These are phyloP conservation scores for Lagocephalus sceleratus DNA, from an alignment of 2,797 vertebrate species.

Conservation along the genomic window DNA sequence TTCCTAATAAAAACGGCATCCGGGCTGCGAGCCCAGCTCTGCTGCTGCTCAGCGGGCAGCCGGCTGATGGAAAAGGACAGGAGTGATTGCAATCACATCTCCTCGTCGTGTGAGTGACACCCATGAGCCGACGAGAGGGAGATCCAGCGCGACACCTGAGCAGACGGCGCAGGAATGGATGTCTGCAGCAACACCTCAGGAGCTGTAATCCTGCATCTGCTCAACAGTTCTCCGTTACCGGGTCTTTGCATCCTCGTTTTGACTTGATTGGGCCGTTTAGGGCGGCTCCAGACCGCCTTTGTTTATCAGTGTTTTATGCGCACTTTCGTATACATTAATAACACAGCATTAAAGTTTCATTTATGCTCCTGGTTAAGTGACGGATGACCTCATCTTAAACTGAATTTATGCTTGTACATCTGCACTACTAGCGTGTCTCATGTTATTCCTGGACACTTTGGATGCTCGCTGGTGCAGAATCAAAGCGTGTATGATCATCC, in stretches of 20 bases:
- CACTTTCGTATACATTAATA: too few relatives aligned
- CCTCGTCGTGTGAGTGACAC: constrained; percentile 33
- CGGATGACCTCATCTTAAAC: too few relatives aligned
- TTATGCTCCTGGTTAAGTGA: too few relatives aligned
- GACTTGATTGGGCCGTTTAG: constrained; percentile 30
- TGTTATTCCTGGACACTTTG: too few relatives aligned
- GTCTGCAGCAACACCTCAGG: constrained; percentile 41
- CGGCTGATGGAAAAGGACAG: constrained; percentile 44
- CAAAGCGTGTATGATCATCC: too few relatives aligned
- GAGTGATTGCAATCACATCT: constrained; percentile 46
- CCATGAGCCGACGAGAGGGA: constrained; percentile 39
- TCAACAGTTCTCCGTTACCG: constrained; percentile 54
- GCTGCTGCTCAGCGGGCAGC: constrained; percentile 38
- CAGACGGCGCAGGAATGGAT: constrained; percentile 47
- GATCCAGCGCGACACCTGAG: constrained; percentile 44
- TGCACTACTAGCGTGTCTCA: too few relatives aligned
- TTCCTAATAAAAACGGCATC: neutral
- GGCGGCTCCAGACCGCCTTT: neutral
- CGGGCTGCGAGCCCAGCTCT: constrained; percentile 30
- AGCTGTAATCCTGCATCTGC: constrained; percentile 45
- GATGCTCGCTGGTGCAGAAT: too few relatives aligned
- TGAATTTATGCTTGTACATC: too few relatives aligned
- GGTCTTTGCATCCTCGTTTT: constrained; percentile 39
- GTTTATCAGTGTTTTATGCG: too few relatives aligned
- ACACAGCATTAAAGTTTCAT: too few relatives aligned